phyloP scores from a whole-genome alignment of 92 coral and sea anemone genomes.

The Palythoa heliodiscus region DNA sequence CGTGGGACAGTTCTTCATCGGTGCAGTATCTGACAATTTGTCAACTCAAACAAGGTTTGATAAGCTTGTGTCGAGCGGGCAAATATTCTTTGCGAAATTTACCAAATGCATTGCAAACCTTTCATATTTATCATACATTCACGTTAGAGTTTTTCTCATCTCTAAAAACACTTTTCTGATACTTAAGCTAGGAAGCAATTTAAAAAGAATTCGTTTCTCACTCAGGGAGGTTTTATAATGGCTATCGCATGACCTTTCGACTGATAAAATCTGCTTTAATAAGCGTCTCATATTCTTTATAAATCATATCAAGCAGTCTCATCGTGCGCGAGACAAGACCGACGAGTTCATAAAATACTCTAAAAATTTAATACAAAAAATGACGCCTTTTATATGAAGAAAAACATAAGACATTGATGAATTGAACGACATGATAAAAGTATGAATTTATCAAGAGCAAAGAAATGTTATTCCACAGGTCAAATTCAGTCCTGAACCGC shows the following conservation, averaged over 20 bases:
- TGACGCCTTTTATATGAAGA: conserved; percentile 6
- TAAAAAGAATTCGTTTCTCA: not conserved
- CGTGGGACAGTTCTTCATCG: too few species aligned
- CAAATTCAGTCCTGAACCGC: not conserved
- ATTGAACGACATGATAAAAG: too few species aligned
- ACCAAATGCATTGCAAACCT: not conserved
- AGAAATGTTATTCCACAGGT: not conserved
- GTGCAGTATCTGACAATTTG: too few species aligned
- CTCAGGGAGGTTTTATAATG: not conserved
- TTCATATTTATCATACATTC: not conserved
- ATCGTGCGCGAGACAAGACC: conserved; percentile 7
- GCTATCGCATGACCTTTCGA: conserved; percentile 4
- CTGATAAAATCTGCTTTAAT: conserved; percentile 31
- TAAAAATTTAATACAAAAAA: not conserved
- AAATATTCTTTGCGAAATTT: too few species aligned
- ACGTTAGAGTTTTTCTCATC: not conserved
- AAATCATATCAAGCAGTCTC: not conserved
- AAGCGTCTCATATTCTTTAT: not conserved
- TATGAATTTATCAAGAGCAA: not conserved
- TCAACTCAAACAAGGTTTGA: too few species aligned
- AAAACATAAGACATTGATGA: too few species aligned
- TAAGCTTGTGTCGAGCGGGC: too few species aligned
- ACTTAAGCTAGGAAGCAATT: not conserved
- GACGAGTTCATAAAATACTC: conserved; percentile 16
- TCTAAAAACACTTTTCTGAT: not conserved